A percentile compares a stretch with the other conserved stretches of the same genome.
Evolutionary conservation across 1,140 invertebrate genomes (phyloP).

Genomic region (Drosophila novamexicana): DNA sequence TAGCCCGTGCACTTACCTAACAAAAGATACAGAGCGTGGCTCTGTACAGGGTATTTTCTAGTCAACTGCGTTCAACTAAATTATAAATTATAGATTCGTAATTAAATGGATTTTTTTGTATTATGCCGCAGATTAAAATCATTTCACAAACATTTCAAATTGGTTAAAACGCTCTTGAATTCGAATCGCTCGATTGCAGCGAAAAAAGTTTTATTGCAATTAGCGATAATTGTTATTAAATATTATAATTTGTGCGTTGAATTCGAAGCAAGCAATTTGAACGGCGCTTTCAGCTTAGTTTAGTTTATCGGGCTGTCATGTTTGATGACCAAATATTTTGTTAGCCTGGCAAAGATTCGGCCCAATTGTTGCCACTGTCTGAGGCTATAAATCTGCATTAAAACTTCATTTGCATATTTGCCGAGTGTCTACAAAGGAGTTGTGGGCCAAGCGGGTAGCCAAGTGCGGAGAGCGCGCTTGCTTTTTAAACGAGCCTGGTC

Average conservation of each 20-base stretch:
- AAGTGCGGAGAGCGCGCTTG: neutral
- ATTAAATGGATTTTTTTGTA: too few relatives aligned
- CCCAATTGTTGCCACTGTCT: constrained; percentile 45
- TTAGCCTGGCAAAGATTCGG: constrained; percentile 18
- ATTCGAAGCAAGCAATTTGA: neutral
- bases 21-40: neutral
- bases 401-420: constrained; percentile 62
- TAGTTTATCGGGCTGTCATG: constrained; percentile 15
- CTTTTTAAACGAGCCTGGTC: neutral
- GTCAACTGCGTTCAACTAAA: neutral
- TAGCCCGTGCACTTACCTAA: too few relatives aligned
- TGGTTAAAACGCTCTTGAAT: constrained; percentile 1
- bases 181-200: neutral
- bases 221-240: constrained; percentile 45
- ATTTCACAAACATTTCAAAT: constrained; percentile 4
- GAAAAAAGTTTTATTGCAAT: constrained; percentile 23
- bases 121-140: neutral
- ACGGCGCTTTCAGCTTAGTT: neutral
- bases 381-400: constrained; percentile 74
- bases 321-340: constrained; percentile 20
- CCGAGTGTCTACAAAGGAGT: neutral
- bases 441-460: too few relatives aligned
- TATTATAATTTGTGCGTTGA: constrained; percentile 18
- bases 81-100: too few relatives aligned
- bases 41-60: neutral